Base-by-base conservation (phyloP, 2,888 invertebrate genomes). In the Catocala nupta region DNA sequence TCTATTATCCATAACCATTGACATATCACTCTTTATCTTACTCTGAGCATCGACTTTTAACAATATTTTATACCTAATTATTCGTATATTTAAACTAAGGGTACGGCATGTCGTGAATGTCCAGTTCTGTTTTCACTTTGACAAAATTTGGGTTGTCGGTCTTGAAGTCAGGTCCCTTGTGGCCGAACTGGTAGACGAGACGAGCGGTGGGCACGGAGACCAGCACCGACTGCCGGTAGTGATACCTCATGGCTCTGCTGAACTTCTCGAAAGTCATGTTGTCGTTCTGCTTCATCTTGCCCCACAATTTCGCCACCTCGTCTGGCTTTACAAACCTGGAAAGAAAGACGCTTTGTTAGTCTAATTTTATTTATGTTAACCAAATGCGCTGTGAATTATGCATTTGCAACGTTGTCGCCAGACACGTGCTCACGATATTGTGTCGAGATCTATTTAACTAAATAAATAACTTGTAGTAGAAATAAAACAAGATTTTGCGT, bases 261-360 rank as follows among this genome's bases (percentile, higher is more conserved):
- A 98, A 96, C 90, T 98, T 98, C 88, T 98, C 98, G 84, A 98
- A 98, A 48, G 97, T 98, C 98, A 98, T 98, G 85, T 96, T 96
- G 55, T 96, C 96, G 84, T 98, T 98, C 86, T 97, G 96, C 86
- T 98, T 98, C 86, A 97, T 87, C 68, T 96, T 96, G 5, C 98
- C 98, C 98, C 98, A 98, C 51, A 98, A 94, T 80, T 97, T 96
- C 1, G 98, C 98, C 5, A 98, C 97, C 82, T 97, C 96, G 79
- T 97, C 97, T 53, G 97, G 97, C 80, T 97, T 96, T 10, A 98
- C 97, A 81, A 98, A 98, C 75, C 98, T 94, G 93, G 42, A 89
- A 91, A 70, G 52, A 77, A 61, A 71, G 42, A 70, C n/a, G 11
- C 4, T 65, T 50, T 60, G 66, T 79, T 73, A 75, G 66, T 64